Percentiles rank a stretch among this genome's conserved stretches.
Conservation (phyloP, 2,797 vertebrate species). For the Hyperoplus lanceolatus region DNA sequence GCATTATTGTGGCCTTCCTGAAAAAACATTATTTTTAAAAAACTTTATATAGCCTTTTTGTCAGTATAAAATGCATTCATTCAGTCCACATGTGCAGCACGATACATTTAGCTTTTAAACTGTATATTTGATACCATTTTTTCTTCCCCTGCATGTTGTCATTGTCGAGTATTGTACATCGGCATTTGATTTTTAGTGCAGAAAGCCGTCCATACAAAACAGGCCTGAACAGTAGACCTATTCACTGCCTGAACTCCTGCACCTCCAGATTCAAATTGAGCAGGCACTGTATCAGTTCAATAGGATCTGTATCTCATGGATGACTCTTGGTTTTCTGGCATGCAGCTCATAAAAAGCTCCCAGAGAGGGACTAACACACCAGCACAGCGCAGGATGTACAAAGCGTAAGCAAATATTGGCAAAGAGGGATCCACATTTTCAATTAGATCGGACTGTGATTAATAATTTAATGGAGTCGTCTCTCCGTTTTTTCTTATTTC, state of each 20-base stretch:
- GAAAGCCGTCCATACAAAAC: slow-evolving; percentile 1
- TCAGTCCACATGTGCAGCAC: background rate
- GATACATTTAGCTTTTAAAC: background rate
- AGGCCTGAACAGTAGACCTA: background rate
- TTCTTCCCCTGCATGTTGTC: background rate
- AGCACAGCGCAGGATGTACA: slow-evolving; percentile 16
- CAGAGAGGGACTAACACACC: slow-evolving; percentile 12
- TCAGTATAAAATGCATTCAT: background rate
- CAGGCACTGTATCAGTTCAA: background rate
- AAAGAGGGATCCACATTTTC: slow-evolving; percentile 37
- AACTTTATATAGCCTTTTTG: background rate
- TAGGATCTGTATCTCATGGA: slow-evolving; percentile 3
- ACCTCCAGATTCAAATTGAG: slow-evolving; percentile 13
- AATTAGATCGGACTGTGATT: slow-evolving; percentile 54
- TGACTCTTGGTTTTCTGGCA: background rate
- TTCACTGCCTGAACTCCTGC: slow-evolving; percentile 3
- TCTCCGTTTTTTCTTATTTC: slow-evolving; percentile 18
- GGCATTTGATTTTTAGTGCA: slow-evolving; percentile 8
- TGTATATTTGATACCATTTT: background rate
- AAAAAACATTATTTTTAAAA: background rate
- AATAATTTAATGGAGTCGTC: slow-evolving; percentile 53
- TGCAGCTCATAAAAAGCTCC: slow-evolving; percentile 12
- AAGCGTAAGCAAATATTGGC: slow-evolving; percentile 52
- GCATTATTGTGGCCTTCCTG: background rate
- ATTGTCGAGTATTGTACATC: background rate